Evolutionary conservation across 2,113 vertebrate genomes (phyloP), one percentile per base, ranked within the genome.

Genomic region (Calidris pugnax): DNA sequence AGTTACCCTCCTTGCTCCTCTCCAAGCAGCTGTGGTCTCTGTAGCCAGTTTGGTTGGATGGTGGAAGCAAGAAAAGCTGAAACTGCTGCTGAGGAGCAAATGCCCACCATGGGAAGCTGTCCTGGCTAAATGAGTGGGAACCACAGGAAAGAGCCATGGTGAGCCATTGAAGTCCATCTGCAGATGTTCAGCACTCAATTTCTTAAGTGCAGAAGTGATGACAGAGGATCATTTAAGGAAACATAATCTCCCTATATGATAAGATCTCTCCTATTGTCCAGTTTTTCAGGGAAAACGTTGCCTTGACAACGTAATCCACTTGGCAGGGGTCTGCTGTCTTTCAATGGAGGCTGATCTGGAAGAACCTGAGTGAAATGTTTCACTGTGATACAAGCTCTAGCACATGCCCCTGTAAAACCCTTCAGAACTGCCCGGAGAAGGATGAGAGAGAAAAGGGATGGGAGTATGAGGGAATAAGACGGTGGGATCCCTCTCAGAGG

Each of bases 401-500:
- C 35, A 57, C 35, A 13, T 20, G 14, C 1, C 53, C 53, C 41
- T 57, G 23, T 30, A 48, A 94, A 82, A 57, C 19, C 13, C 48
- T 72, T 68, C 66, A 73, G 60, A 22, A 26, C 11, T 78, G 9
- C 26, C 45, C 73, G 33, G 45, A 60, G 62, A 72, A 79, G 30
- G 16, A 62, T 19, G 37, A 71, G 28, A 56, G 55, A 45, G 56
- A 50, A 66, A 79, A 80, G 8, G 15, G n/a, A 12, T 78, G 18
- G 7, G 27, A 73, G 19, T 37, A 41, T 13, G 15, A 51, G 22
- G 47, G 32, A 75, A 15, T 4, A 56, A 43, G 22, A 13, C 4
- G 14, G 7, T 30, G 23, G 20, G 14, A 37, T 8, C 4, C 30
- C 14, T 53, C 35, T 55, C 11, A 12, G 0, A 27, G 24, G 21